These are phyloP conservation scores for Aeoliscus strigatus DNA, from an alignment of 2,797 vertebrate genomes.

Conservation along the genomic window DNA sequence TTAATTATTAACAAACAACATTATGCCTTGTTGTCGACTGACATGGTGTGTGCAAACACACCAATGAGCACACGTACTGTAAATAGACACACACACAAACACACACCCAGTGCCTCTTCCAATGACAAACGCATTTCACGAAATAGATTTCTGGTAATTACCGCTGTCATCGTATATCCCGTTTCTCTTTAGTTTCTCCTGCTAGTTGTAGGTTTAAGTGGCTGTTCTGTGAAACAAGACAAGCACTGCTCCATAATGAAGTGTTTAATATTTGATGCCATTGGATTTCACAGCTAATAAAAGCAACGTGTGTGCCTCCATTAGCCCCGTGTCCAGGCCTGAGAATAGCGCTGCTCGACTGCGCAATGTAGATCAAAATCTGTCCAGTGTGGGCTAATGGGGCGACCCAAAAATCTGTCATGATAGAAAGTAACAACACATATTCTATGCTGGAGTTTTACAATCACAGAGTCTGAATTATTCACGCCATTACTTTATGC, in stretches of 20 bases:
- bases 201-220: constrained; percentile 74
- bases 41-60: constrained; percentile 26
- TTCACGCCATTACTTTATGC: constrained; percentile 52
- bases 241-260: constrained; percentile 74
- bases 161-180: constrained; percentile 55
- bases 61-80: constrained; percentile 3
- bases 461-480: constrained; percentile 60
- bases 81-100: constrained; percentile 9
- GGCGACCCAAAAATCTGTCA: constrained; percentile 54
- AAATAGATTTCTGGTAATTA: constrained; percentile 71
- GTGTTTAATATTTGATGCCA: constrained; percentile 78
- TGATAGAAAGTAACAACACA: constrained; percentile 46
- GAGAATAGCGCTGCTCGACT: constrained; percentile 53
- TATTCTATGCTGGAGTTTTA: constrained; percentile 37
- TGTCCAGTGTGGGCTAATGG: constrained; percentile 56
- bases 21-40: constrained; percentile 31
- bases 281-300: constrained; percentile 77
- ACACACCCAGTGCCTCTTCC: constrained; percentile 27
- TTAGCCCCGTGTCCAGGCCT: constrained; percentile 65
- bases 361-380: constrained; percentile 67
- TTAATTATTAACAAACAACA: constrained; percentile 60
- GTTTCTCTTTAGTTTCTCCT: constrained; percentile 62
- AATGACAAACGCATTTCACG: constrained; percentile 46
- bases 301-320: constrained; percentile 66
- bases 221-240: constrained; percentile 70